Base-by-base conservation (phyloP, 2,888 invertebrate species). In the Drosophila helvetica region DNA sequence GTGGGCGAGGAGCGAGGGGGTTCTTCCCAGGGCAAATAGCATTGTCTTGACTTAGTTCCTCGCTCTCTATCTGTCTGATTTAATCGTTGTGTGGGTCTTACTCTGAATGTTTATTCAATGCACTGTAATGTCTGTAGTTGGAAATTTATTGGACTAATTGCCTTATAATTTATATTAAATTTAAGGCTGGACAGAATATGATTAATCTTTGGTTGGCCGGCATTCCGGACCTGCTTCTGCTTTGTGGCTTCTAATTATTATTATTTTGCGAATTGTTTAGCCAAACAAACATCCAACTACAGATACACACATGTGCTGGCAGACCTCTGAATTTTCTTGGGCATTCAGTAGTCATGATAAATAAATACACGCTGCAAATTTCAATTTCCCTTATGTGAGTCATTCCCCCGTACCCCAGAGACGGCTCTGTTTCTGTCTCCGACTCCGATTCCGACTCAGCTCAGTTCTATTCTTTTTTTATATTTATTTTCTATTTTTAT, bases 141-240 rank as follows among this genome's bases (percentile, higher is more conserved):
- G 54, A 4, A 78, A 86, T 80, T 77, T 84, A 82, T 86, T 77
- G 77, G 84, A n/a, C 78, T 86, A 88, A 83, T 88, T 88, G 86
- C 64, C 71, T 68, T 78, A 78, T 80, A 87, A 86, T 80, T 86
- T 82, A 82, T 81, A 79, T 75, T 77, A 62, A 69, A 56, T 25
- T 18, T 22, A 17, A 56, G 47, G 15, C 22, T 12, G 43, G 50
- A 38, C 53, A 48, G 58, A 68, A 42, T 69, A 53, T 63, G 47
- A 63, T 62, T 48, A 30, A 7, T n/a, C 19, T 53, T 27, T 0
- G 10, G 46, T 15, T 45, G 50, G 27, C 10, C 27, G 48, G 62
- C n/a, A 52, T 8, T 3, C 33, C 47, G 65, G 12, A 15, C 8
- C 15, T 17, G 42, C 66, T 65, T 10, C 30, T 46, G n/a, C 38